Evolutionary conservation across 1,140 invertebrate genomes (phyloP).

Genomic region (Drosophila dunni): DNA sequence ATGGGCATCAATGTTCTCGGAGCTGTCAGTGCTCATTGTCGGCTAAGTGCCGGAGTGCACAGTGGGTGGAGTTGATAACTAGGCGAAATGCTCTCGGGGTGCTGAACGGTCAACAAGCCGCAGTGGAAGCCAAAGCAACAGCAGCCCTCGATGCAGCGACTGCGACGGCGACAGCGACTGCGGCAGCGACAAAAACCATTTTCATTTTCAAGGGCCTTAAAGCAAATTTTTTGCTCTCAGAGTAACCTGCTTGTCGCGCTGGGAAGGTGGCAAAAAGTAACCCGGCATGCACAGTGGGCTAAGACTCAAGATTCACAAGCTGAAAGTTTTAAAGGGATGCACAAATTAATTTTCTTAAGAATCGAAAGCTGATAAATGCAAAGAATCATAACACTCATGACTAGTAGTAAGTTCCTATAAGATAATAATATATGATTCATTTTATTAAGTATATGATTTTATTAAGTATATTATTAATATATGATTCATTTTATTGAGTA

Average conservation of each 20-base stretch:
- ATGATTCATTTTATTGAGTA: too few relatives aligned
- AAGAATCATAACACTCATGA: too few relatives aligned
- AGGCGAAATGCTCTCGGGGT: not conserved
- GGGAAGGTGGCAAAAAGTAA: constrained; percentile 57
- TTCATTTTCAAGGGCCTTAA: constrained; percentile 78
- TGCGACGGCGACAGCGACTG: constrained; percentile 15
- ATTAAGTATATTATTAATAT: too few relatives aligned
- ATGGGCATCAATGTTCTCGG: constrained; percentile 16
- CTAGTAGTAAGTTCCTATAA: too few relatives aligned
- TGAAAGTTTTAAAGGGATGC: too few relatives aligned
- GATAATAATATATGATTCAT: too few relatives aligned
- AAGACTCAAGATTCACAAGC: not conserved
- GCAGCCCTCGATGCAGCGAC: constrained; percentile 18
- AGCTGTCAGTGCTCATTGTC: constrained; percentile 80
- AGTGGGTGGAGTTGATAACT: constrained; percentile 25
- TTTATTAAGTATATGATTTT: too few relatives aligned
- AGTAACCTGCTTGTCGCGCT: constrained; percentile 53
- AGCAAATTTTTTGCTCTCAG: constrained; percentile 69
- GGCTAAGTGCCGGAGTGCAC: constrained; percentile 64
- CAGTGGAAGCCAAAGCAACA: constrained; percentile 30
- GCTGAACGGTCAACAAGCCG: constrained; percentile 49
- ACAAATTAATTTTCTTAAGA: too few relatives aligned
- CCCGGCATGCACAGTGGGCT: constrained; percentile 62
- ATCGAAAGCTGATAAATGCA: too few relatives aligned
- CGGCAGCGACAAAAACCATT: constrained; percentile 55